Evolutionary conservation across 2,888 invertebrate genomes (phyloP), one percentile per base, ranked within the genome.

Genomic region (Pycnomerus fuliginosus): DNA sequence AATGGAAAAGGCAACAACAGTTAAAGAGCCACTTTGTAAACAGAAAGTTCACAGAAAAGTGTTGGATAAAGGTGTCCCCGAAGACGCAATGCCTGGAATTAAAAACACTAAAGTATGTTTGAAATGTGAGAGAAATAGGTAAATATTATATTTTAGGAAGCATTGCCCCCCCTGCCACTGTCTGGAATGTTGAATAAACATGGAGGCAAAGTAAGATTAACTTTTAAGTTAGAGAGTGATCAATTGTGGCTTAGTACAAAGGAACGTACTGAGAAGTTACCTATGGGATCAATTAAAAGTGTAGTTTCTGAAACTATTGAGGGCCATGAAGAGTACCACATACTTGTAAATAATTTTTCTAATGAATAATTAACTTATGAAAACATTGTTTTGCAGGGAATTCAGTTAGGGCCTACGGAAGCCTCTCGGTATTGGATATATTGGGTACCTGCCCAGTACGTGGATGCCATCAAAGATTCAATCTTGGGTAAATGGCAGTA

Each of bases 161-260:
- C 84, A 16, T 73, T 94, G 52, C 94, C 94, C 16, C 82, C 83
- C 34, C 78, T 82, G 39, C 92, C 93, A 20, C 69, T 94, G 16
- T 83, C 87, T 52, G 93, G 93, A 30, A 93, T 94, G 93, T 75
- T 93, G 65, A 93, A 92, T 71, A 90, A 91, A 68, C 82, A 84
- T 47, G 91, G 92, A 10, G 89, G 90, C 2, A 93, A 92, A 79
- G 90, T 94, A 36, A 77, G 93, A 58, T 79, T 94, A 46, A 93
- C 93, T 30, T 94, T 94, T 71, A 94, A 94, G 77, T 77, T 93
- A 61, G 93, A 93, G 69, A 79, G 82, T 55, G 93, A 94, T 68
- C 90, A 93, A 69, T 74, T 93, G 10, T 93, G 93, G 93, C 83
- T 93, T 28, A 91, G 92, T 43, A 93, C 93, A 30, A 92, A 92